Evolutionary conservation across 2,888 invertebrate species (phyloP), one percentile per base, ranked within the genome.

Genomic region (Platynereis dumerilii): DNA sequence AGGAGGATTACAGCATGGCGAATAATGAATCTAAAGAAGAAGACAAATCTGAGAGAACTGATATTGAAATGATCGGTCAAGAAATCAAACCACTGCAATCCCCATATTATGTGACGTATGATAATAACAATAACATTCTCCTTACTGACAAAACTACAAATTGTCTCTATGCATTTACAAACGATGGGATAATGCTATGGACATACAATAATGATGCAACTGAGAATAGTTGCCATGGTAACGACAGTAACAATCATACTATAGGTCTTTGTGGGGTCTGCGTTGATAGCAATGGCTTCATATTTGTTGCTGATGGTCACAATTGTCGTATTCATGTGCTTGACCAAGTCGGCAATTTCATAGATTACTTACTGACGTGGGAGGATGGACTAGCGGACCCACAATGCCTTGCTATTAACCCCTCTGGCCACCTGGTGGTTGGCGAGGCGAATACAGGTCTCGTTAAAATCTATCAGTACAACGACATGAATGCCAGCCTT

Each of bases 361-460:
- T 15, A 2, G 56, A 27, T 17, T 57, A 5, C 10, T 27, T 55
- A n/a, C 56, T 68, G 17, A 60, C 56, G 0, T 60, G 64, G 64
- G 66, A 66, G 42, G 68, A 66, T n/a, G 60, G 64, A 5, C 17
- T 68, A 42, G 58, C 15, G 1, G 64, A 64, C 20, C 63, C 66
- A 2, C 45, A 29, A 12, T 62, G 63, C 10, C 5, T 68, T 42
- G 34, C 59, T 2, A 15, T 68, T 24, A 28, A 64, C 22, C 39
- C 27, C 12, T 17, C 59, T 20, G 68, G 60, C 28, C 45, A 45
- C 26, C 60, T 68, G 39, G 56, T 64, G 52, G 57, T 68, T n/a
- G 39, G 63, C n/a, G 68, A 68, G 45, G 62, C 34, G 7, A 44
- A 22, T 27, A 68, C 68, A 5, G 65, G 68, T 3, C 24, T 62